Base-by-base conservation (phyloP, 1,140 invertebrate genomes). In the Mylabris phalerata region DNA sequence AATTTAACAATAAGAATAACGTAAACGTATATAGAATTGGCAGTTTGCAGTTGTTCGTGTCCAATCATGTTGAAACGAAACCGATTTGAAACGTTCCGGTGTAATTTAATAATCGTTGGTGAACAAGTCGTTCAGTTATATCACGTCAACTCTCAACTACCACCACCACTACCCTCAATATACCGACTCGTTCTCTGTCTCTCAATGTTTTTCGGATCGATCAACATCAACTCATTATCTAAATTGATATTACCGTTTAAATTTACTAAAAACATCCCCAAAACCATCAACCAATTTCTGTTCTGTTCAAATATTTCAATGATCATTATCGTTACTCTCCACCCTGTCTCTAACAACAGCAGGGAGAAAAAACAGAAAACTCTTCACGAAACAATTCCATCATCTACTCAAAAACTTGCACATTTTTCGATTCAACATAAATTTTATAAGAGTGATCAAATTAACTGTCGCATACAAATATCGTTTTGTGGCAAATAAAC, bases 181-280 rank as follows among this genome's bases (percentile, higher is more conserved):
- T 19, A 19, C 19, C 19, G 7, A 32, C 4, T 32, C 32, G 32
- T 1, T 32, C 32, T 4, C 4, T 32, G 4, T 7, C 4, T 5
- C 32, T 32, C 4, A 32, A 32, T 32, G 32, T 32, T 32, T 32
- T 32, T 5, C 32, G 32, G 32, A 63, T 63, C 61, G 61, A 63
- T 63, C 58, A 39, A 54, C 58, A 63, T 63, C 58, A 57, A 60
- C 62, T 60, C 55, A 63, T 60, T 60, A 63, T 47, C 43, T 46
- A 63, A 63, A 63, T 63, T 63, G 62, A 57, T 63, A 63, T 63
- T 57, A 46, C 49, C 51, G 32, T 32, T 60, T 55, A 60, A 52
- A 55, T 62, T 62, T 27, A 55, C 51, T 56, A 48, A 51, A 57
- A 63, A 32, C 32, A 32, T 32, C 32, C 32, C 32, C 32, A 32